These are phyloP conservation scores for Bradypodion ventrale DNA, from an alignment of 2,797 vertebrate species.

Conservation along the genomic window DNA sequence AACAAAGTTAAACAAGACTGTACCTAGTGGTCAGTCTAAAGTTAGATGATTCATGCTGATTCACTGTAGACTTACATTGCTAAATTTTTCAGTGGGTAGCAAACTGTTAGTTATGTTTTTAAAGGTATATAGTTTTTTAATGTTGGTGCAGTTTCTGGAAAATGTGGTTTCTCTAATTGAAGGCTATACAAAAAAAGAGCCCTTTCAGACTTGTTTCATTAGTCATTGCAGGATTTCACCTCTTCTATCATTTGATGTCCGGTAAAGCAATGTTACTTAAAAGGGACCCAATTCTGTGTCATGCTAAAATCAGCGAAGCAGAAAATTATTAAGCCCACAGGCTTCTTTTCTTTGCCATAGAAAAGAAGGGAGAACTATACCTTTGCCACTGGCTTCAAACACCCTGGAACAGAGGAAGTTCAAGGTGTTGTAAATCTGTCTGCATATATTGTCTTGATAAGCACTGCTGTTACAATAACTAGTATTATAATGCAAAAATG, in stretches of 20 bases:
- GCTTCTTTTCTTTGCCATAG: constrained; percentile 7
- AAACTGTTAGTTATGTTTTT: constrained; percentile 48
- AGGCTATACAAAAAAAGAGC: constrained; percentile 72
- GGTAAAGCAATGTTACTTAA: constrained; percentile 75
- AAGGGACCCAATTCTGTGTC: constrained; percentile 64
- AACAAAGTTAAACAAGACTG: too few relatives aligned
- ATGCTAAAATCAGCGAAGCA: constrained; percentile 59
- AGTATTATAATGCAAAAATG: not conserved
- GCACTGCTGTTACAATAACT: not conserved
- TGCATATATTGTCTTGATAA: not conserved
- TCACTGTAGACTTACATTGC: constrained; percentile 63
- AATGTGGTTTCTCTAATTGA: constrained; percentile 82
- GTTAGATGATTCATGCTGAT: constrained; percentile 68
- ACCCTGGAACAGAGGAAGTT: constrained; percentile 13
- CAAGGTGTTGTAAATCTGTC: not conserved
- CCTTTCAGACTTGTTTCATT: constrained; percentile 78
- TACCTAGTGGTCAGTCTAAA: constrained; percentile 55
- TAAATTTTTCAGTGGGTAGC: constrained; percentile 66
- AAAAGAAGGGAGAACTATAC: not conserved
- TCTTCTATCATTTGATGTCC: constrained; percentile 75
- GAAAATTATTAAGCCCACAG: constrained; percentile 63
- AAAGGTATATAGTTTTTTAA: constrained; percentile 58
- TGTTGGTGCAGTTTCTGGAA: constrained; percentile 78
- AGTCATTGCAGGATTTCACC: constrained; percentile 75
- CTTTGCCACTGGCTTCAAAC: not conserved